Evolutionary conservation across 1,140 invertebrate genomes (phyloP).

Genomic region (Anastrepha ludens): DNA sequence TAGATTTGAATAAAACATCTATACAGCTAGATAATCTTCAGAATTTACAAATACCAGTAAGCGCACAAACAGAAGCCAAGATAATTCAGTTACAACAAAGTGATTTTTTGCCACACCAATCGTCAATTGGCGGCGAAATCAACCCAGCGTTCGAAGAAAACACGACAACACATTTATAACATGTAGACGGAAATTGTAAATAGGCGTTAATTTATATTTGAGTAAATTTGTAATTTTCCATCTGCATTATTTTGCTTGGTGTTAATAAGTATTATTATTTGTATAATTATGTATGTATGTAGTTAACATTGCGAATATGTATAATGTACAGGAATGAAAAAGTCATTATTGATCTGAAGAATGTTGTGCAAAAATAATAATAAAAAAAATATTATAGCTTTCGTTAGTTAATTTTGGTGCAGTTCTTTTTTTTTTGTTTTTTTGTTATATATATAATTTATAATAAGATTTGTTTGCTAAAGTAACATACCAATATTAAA

Average conservation of each 20-base stretch:
- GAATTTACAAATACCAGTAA: slow-evolving; percentile 68
- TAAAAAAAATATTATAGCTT: background rate
- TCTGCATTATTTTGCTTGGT: background rate
- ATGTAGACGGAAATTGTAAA: background rate
- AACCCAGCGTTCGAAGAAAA: slow-evolving; percentile 69
- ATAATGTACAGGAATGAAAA: background rate
- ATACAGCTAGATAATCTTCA: slow-evolving; percentile 65
- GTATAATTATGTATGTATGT: slow-evolving; percentile 25
- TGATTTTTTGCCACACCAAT: slow-evolving; percentile 63
- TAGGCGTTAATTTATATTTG: background rate
- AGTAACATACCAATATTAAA: no score
- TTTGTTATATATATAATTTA: no score
- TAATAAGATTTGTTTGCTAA: no score
- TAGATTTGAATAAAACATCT: slow-evolving; percentile 40
- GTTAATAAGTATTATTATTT: slow-evolving; percentile 49
- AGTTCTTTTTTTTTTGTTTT: no score
- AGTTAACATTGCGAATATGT: background rate
- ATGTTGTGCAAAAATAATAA: background rate
- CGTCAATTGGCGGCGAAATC: slow-evolving; percentile 58
- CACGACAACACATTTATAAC: slow-evolving; percentile 70
- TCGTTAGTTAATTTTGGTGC: no score
- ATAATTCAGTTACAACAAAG: slow-evolving; percentile 71
- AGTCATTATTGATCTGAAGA: background rate
- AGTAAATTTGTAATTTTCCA: slow-evolving; percentile 20
- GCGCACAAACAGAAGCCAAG: slow-evolving; percentile 64